Conservation (phyloP, 2,888 invertebrate species). For the Cerastis leucographa region DNA sequence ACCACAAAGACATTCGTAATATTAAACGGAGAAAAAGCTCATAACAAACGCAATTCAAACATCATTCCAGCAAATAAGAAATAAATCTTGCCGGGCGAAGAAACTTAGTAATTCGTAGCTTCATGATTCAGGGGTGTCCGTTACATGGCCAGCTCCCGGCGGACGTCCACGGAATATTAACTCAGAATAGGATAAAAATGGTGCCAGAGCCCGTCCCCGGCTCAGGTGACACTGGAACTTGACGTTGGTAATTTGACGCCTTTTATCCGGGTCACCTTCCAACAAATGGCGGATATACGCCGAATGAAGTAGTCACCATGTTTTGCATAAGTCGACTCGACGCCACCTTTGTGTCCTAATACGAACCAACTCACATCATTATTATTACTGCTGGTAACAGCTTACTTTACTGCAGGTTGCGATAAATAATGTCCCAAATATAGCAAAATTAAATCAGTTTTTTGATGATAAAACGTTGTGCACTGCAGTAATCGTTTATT, state of each 20-base stretch:
- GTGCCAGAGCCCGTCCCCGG: conserved; percentile 78
- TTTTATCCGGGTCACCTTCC: conserved; percentile 86
- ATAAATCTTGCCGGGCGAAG: conserved; percentile 66
- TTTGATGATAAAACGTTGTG: conserved; percentile 27
- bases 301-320: conserved; percentile 76
- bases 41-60: conserved; percentile 66
- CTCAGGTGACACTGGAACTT: conserved; percentile 87
- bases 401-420: conserved; percentile 6
- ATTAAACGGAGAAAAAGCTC: conserved; percentile 58
- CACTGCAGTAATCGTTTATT: conserved; percentile 40
- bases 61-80: conserved; percentile 65
- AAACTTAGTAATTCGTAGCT: conserved; percentile 80
- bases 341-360: conserved; percentile 46
- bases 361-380: conserved; percentile 11
- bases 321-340: conserved; percentile 76
- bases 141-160: conserved; percentile 81
- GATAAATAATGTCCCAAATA: conserved; percentile 14
- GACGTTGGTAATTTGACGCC: conserved; percentile 87
- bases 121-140: conserved; percentile 80
- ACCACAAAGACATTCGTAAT: conserved; percentile 54
- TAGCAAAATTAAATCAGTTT: conserved; percentile 23
- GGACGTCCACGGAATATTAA: conserved; percentile 87
- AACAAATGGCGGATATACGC: conserved; percentile 79
- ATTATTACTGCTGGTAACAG: neutral
- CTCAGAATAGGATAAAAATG: conserved; percentile 87